phyloP scores from a whole-genome alignment of 2,888 invertebrate species.

The Silvanus unidentatus region DNA sequence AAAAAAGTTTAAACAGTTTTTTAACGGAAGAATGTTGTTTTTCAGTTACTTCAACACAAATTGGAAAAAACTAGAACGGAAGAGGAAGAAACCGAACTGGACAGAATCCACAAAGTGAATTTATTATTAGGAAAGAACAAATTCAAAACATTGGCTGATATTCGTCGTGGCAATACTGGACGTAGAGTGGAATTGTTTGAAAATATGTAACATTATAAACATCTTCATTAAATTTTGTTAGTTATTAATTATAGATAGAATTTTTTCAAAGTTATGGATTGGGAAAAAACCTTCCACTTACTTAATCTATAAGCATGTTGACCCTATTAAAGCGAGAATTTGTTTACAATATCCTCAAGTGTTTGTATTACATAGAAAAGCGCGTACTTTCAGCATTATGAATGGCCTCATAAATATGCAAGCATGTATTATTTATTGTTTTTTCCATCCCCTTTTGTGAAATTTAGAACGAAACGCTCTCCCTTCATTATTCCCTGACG shows the following conservation, averaged over 20 bases:
- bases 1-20: slow-evolving; percentile 1
- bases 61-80: slow-evolving; percentile 33
- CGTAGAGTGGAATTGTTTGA: slow-evolving; percentile 43
- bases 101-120: slow-evolving; percentile 41
- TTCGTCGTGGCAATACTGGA: slow-evolving; percentile 42
- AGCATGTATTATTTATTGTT: too few relatives aligned
- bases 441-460: too few relatives aligned
- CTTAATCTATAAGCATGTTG: too few relatives aligned
- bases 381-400: too few relatives aligned
- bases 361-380: too few relatives aligned
- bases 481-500: too few relatives aligned
- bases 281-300: too few relatives aligned
- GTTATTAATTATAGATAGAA: background rate
- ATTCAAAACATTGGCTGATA: slow-evolving; percentile 41
- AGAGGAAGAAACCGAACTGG: slow-evolving; percentile 36
- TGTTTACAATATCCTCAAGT: too few relatives aligned
- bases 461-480: too few relatives aligned
- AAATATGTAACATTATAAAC: slow-evolving; percentile 36
- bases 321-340: too few relatives aligned
- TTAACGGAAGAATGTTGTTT: slow-evolving; percentile 6
- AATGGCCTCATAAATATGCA: too few relatives aligned
- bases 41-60: slow-evolving; percentile 37
- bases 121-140: slow-evolving; percentile 38
- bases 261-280: too few relatives aligned
- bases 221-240: background rate